Percentiles rank a stretch among this genome's conserved stretches.
phyloP scores from a whole-genome alignment of 2,888 invertebrate species.

The Scaptomyza reducta region DNA sequence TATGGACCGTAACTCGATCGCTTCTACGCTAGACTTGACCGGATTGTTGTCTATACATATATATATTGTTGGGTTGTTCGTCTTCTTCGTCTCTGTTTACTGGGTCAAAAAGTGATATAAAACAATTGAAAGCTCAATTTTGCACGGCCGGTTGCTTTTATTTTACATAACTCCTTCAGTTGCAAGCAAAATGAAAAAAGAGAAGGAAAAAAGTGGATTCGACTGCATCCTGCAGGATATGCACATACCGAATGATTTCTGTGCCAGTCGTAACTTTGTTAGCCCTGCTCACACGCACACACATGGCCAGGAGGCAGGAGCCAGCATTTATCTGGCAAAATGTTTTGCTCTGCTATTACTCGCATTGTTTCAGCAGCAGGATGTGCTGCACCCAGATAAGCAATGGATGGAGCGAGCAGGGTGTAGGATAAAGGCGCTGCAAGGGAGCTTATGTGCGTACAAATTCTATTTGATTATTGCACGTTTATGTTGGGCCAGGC shows the following conservation, averaged over 20 bases:
- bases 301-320: constrained; percentile 30
- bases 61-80: neutral
- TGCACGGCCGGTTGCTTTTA: constrained; percentile 63
- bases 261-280: constrained; percentile 71
- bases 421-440: constrained; percentile 4
- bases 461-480: constrained; percentile 76
- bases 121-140: constrained; percentile 77
- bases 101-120: constrained; percentile 58
- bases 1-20: constrained; percentile 40
- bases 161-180: constrained; percentile 59
- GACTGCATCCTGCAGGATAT: constrained; percentile 54
- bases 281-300: constrained; percentile 14
- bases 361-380: constrained; percentile 51
- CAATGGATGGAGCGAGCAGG: constrained; percentile 11
- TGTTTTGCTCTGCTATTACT: constrained; percentile 69
- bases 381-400: neutral
- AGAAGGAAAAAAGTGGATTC: constrained; percentile 28
- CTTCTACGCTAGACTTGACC: constrained; percentile 40
- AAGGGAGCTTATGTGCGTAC: constrained; percentile 65
- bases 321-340: constrained; percentile 68
- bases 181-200: constrained; percentile 8
- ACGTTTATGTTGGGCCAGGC: constrained; percentile 42
- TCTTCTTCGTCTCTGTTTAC: constrained; percentile 22
- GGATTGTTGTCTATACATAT: constrained; percentile 4
- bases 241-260: constrained; percentile 63